Evolutionary conservation across 2,888 invertebrate species (phyloP), one percentile per base, ranked within the genome.

Genomic region (Epsilonema sp.): DNA sequence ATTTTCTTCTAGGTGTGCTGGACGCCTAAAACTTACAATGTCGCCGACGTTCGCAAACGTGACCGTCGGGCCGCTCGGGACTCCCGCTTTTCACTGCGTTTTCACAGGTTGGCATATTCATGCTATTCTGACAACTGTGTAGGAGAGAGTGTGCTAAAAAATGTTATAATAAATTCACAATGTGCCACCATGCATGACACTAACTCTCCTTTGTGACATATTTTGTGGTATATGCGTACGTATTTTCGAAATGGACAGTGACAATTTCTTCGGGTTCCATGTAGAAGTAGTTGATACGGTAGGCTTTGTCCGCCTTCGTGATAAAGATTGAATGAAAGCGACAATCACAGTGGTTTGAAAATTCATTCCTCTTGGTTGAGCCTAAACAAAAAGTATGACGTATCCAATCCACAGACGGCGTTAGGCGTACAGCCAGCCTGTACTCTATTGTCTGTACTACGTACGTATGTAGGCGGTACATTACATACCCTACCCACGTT

Each of bases 211-310:
- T n/a, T n/a, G n/a, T n/a, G n/a, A n/a, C n/a, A n/a, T n/a, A n/a
- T n/a, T n/a, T n/a, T n/a, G n/a, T n/a, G n/a, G n/a, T n/a, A n/a
- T n/a, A n/a, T n/a, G n/a, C n/a, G n/a, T n/a, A 62, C 61, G 60
- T 62, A 47, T 63, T 62, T 51, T 61, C 57, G 31, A 62, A 53
- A 21, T 54, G 53, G 44, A 54, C 56, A 3, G 61, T 58, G 19
- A 62, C 62, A 26, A 59, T 54, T 53, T 62, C 61, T 52, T 62
- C 62, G 2, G 62, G 60, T 49, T 62, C 62, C 55, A 57, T 58
- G 49, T 62, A 62, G 50, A 63, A 61, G 45, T 63, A 62, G 21
- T 54, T 54, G 26, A 62, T 54, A 45, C 58, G 56, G 53, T 60
- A 62, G 4, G 62, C 62, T 1, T 61, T 51, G 49, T 62, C 62